Conservation (phyloP, 2,797 vertebrate species). For the Melanotaenia nigrans region DNA sequence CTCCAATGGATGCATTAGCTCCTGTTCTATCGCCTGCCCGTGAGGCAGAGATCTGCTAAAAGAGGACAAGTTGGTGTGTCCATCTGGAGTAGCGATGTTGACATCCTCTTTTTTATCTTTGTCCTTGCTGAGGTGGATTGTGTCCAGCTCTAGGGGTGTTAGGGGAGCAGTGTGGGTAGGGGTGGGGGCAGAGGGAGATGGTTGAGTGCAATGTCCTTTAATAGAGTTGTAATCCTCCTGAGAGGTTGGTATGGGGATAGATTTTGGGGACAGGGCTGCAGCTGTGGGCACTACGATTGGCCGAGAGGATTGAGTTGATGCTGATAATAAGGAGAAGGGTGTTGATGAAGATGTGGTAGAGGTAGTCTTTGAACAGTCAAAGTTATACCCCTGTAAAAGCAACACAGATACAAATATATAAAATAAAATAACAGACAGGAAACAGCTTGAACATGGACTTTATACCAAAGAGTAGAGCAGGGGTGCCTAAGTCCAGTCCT, state of each 20-base stretch:
- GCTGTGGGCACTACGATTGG: conserved; percentile 93
- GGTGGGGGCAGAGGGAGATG: conserved; percentile 61
- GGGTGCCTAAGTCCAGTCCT: too few species aligned
- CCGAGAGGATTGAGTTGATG: conserved; percentile 74
- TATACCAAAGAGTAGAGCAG: too few species aligned
- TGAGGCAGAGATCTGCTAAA: conserved; percentile 64
- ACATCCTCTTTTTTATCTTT: conserved; percentile 64
- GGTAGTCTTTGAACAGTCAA: conserved; percentile 86
- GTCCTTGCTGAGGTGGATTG: conserved; percentile 78
- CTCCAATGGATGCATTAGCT: conserved; percentile 86
- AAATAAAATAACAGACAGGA: too few species aligned
- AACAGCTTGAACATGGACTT: too few species aligned
- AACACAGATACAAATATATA: conserved; percentile 6
- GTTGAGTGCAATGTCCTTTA: conserved; percentile 61
- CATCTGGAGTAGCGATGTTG: conserved; percentile 65
- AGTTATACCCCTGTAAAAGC: conserved; percentile 85
- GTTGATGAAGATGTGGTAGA: conserved; percentile 62
- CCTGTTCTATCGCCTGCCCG: conserved; percentile 79
- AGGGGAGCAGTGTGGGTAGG: conserved; percentile 58
- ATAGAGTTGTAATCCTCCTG: conserved; percentile 53
- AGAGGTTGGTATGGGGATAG: conserved; percentile 40
- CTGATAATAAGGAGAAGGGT: conserved; percentile 50
- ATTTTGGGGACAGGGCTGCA: conserved; percentile 77
- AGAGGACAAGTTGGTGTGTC: conserved; percentile 55
- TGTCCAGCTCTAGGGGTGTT: conserved; percentile 74